Evolutionary conservation across 2,113 vertebrate species (phyloP).

Genomic region (Lontra canadensis): DNA sequence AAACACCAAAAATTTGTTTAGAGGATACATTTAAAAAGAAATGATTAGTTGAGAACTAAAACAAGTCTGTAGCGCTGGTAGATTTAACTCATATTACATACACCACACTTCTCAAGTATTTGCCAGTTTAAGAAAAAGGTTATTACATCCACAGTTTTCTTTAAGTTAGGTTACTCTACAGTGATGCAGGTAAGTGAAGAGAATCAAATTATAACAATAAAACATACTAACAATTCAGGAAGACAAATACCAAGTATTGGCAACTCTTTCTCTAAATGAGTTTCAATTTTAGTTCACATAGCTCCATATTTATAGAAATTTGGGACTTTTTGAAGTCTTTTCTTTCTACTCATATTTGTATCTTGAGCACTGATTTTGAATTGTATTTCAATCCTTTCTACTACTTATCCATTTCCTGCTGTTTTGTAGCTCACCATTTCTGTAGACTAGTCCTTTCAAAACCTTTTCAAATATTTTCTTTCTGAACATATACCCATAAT

Average conservation of each 20-base stretch:
- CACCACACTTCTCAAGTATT: not conserved
- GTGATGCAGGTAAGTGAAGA: not conserved
- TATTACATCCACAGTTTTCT: not conserved
- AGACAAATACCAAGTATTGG: not conserved
- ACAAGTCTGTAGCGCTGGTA: not conserved
- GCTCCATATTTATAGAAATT: not conserved
- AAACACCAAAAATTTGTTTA: conserved; percentile 4
- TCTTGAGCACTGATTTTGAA: conserved; percentile 33
- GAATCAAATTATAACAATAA: conserved; percentile 49
- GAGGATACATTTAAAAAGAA: not conserved
- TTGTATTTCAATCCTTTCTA: conserved; percentile 5
- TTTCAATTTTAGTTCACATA: conserved; percentile 42
- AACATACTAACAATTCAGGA: not conserved
- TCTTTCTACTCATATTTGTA: not conserved
- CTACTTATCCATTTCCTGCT: not conserved
- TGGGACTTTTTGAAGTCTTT: not conserved
- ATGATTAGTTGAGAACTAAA: conserved; percentile 14
- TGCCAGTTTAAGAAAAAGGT: conserved; percentile 6
- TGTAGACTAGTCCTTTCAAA: conserved; percentile 1
- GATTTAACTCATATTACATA: not conserved
- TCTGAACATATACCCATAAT: not conserved
- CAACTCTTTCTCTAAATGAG: conserved; percentile 16
- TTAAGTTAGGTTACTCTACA: not conserved
- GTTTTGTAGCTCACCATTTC: not conserved
- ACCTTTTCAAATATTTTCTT: not conserved